These are phyloP conservation scores for Corythornis cristatus DNA, from an alignment of 2,113 vertebrate species.

Conservation along the genomic window DNA sequence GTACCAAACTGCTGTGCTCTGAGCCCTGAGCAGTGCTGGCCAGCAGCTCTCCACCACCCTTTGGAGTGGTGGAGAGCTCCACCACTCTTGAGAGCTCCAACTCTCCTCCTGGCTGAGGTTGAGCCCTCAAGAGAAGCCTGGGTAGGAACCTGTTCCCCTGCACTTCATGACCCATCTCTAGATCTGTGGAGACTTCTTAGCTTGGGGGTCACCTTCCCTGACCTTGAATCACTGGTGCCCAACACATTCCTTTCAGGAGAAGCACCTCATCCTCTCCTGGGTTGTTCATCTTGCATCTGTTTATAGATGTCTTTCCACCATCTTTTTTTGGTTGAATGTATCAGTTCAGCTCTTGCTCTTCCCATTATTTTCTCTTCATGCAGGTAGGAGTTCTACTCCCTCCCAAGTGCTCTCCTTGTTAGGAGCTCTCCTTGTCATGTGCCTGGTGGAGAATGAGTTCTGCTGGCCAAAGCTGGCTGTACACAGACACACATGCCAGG, in stretches of 20 bases:
- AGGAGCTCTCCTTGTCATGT: not conserved
- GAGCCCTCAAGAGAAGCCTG: not conserved
- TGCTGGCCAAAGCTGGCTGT: not conserved
- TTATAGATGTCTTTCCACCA: not conserved
- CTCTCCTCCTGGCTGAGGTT: not conserved
- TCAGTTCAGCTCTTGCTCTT: not conserved
- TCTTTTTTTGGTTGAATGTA: not conserved
- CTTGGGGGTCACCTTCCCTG: not conserved
- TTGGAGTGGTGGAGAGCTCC: no score
- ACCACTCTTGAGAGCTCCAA: no score
- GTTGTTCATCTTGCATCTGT: not conserved
- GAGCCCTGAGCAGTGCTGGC: not conserved
- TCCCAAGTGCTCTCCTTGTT: not conserved
- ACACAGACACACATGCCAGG: not conserved
- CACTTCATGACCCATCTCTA: not conserved
- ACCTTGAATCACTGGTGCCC: not conserved
- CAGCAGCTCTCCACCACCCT: not conserved
- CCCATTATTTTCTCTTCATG: fast-evolving
- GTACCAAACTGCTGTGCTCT: not conserved
- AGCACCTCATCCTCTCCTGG: not conserved
- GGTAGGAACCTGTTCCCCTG: not conserved
- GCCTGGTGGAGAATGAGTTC: not conserved
- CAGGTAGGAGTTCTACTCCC: not conserved
- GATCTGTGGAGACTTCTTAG: not conserved
- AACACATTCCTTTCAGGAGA: not conserved